Evolutionary conservation across 2,888 invertebrate genomes (phyloP), one percentile per base, ranked within the genome.

Genomic region (Limnephilus lunatus): DNA sequence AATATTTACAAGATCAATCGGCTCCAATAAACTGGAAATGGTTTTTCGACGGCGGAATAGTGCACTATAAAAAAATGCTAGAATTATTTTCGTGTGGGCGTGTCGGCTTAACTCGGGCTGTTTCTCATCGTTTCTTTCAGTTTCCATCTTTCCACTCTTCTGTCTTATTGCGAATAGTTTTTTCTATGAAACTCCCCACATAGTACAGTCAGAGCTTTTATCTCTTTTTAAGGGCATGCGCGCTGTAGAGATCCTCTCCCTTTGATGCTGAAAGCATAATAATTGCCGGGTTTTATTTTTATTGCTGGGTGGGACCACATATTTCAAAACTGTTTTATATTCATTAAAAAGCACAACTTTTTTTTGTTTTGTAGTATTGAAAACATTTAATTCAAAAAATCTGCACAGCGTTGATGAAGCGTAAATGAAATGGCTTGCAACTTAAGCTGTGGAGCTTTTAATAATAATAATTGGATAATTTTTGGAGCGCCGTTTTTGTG

Each of bases 1-100:
- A 83, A 82, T 85, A 91, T 91, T 91, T 91, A 86, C 86, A 86
- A 86, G 85, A 91, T 91, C 86, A 80, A 91, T 80, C 86, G 91
- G 1, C 48, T 68, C 53, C 83, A 90, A 92, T 92, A 92, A 68
- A 90, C 82, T 87, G 90, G 88, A 48, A 92, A 90, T 83, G 90
- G 81, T 90, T 87, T 53, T 92, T 90, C 92, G 39, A 81, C 86
- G 35, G 68, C 44, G 39, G 82, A 92, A 87, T 92, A 85, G 86
- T 81, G 48, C 53, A 32, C 80, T 85, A 92, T 92, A 92, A 92
- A 92, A n/a, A 92, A 92, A 83, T 90, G 80, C 48, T 53, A 11
- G 53, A 53, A 35, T 90, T 83, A 85, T 90, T 90, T 85, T 90
- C 68, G 15, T 11, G 90, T 90, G 85, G 90, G 90, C 90, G 90